Base-by-base conservation (phyloP, 1,140 invertebrate genomes). In the Apis dorsata region DNA sequence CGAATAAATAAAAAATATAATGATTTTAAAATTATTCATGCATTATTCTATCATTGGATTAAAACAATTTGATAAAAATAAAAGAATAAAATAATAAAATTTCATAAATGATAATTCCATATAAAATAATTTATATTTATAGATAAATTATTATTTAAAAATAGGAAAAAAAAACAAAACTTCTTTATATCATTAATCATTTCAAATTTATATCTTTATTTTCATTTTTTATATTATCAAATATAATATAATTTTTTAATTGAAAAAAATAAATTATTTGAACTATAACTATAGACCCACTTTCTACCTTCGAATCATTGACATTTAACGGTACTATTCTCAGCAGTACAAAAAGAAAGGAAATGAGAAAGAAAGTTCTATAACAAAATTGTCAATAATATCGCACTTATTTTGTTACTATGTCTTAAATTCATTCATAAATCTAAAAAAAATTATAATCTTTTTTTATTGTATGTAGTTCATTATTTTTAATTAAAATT, bases 241-340 rank as follows among this genome's bases (percentile, higher is more conserved):
- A 44, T 44, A 44, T 0, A 44, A 7, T 44, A 44, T 44, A 44
- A 44, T 44, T 44, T 34, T 44, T 44, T 70, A 62, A 55, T 21
- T 57, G 44, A 17, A 70, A 57, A 60, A 53, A 69, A 21, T 11
- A 63, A 78, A 78, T 82, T 62, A 68, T 78, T 83, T 51, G 59
- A 70, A 28, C 75, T 59, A 10, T 78, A 70, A 28, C 75, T 59
- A 10, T 78, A 78, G 75, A 83, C 34, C 66, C 57, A 83, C 51
- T 83, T 83, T 78, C 49, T 53, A n/a, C 34, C 17, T 78, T 53
- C 51, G 8, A 78, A 78, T n/a, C 44, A 55, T 49, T 55, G 51
- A n/a, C 21, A 15, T 62, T 55, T 83, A 83, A 83, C 75, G 74
- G 65, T 78, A 83, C 28, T 9, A 49, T 83, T 51, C 49, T 21